A percentile compares a stretch with the other conserved stretches of the same genome.
phyloP scores from a whole-genome alignment of 2,888 invertebrate genomes.

The Criorhina ranunculi region DNA sequence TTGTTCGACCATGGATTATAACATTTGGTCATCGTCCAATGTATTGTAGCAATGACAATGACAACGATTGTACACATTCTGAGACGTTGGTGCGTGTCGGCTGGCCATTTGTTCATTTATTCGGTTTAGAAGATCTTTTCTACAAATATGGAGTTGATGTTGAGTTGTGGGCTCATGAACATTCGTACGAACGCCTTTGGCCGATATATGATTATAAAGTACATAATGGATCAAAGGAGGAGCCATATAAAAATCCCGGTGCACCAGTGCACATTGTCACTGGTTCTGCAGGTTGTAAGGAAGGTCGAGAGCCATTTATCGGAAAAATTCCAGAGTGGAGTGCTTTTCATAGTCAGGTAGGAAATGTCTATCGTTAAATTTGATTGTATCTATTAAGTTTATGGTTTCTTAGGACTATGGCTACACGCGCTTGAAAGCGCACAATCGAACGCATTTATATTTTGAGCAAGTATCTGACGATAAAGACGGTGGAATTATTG shows the following conservation, averaged over 20 bases:
- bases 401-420: constrained; percentile 90
- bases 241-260: constrained; percentile 87
- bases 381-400: constrained; percentile 24
- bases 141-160: constrained; percentile 96
- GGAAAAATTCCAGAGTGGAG: constrained; percentile 89
- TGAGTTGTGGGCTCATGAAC: constrained; percentile 98
- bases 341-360: constrained; percentile 89
- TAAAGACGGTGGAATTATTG: constrained; percentile 88
- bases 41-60: constrained; percentile 95
- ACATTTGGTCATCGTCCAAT: constrained; percentile 94
- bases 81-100: constrained; percentile 89
- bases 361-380: not conserved
- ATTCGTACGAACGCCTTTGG: constrained; percentile 98
- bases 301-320: constrained; percentile 91
- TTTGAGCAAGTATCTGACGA: constrained; percentile 95
- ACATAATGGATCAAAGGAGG: constrained; percentile 86
- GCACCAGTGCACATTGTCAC: constrained; percentile 97
- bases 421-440: constrained; percentile 92
- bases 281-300: constrained; percentile 96
- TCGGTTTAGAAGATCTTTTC: constrained; percentile 93
- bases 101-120: constrained; percentile 88
- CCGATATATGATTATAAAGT: constrained; percentile 94
- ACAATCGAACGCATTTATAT: constrained; percentile 94
- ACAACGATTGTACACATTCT: constrained; percentile 90
- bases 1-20: constrained; percentile 91